A percentile compares a stretch with the other conserved stretches of the same genome.
Evolutionary conservation across 2,888 invertebrate species (phyloP).

Genomic region (Conchocele bisecta): DNA sequence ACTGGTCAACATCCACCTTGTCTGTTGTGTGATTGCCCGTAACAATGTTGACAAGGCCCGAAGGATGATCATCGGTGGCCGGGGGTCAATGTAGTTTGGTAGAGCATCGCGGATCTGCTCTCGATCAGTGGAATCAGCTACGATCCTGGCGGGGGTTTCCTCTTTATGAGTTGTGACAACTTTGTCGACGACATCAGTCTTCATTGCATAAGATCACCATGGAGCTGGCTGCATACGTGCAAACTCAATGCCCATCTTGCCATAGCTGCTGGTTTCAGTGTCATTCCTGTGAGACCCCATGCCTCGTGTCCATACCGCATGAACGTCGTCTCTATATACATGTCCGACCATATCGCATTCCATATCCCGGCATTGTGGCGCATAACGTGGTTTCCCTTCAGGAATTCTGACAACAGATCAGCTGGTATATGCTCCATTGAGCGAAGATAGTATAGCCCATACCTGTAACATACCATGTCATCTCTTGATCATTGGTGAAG

Average conservation of each 20-base stretch:
- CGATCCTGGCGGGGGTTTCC: slow-evolving; percentile 31
- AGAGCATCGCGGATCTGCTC: slow-evolving; percentile 11
- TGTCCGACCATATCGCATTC: slow-evolving; percentile 61
- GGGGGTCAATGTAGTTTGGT: background rate
- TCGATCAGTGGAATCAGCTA: slow-evolving; percentile 13
- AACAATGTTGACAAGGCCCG: background rate
- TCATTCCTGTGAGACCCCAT: slow-evolving; percentile 10
- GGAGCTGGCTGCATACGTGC: no score
- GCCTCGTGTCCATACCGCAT: slow-evolving; percentile 66
- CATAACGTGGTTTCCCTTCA: slow-evolving; percentile 58
- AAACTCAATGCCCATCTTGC: slow-evolving; percentile 50
- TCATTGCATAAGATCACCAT: no score
- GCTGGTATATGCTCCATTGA: slow-evolving; percentile 42
- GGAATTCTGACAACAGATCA: slow-evolving; percentile 31
- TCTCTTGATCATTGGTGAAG: no score
- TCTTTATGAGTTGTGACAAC: slow-evolving; percentile 39
- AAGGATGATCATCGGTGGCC: background rate
- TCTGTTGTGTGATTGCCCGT: background rate
- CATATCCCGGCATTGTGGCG: slow-evolving; percentile 53
- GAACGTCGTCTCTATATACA: slow-evolving; percentile 64
- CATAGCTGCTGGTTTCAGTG: slow-evolving; percentile 35
- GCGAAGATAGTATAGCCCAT: slow-evolving; percentile 55
- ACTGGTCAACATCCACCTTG: slow-evolving; percentile 11
- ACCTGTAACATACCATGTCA: no score
- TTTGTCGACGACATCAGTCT: background rate